A percentile compares a stretch with the other conserved stretches of the same genome.
phyloP scores from a whole-genome alignment of 1,140 invertebrate genomes.

The Reticulitermes speratus region DNA sequence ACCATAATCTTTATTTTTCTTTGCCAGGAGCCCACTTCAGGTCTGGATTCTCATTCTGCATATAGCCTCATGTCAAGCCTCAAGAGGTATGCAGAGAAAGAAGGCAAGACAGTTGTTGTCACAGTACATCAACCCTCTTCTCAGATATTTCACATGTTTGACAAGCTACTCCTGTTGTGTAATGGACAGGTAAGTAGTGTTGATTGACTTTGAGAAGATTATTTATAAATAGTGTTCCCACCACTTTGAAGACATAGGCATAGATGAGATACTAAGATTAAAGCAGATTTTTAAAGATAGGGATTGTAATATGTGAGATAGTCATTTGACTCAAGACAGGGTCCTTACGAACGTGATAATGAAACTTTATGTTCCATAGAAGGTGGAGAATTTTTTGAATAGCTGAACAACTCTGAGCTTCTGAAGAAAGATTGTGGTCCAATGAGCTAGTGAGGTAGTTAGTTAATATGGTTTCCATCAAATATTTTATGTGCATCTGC shows the following conservation, averaged over 20 bases:
- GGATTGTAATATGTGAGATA: too few species aligned
- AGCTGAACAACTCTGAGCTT: too few species aligned
- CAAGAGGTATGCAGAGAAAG: slow-evolving; percentile 72
- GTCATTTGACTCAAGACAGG: too few species aligned
- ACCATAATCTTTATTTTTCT: background rate
- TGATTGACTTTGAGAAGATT: background rate
- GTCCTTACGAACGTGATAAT: too few species aligned
- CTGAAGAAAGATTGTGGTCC: too few species aligned
- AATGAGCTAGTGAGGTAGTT: too few species aligned
- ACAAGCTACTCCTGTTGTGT: slow-evolving; percentile 74
- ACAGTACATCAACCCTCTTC: slow-evolving; percentile 87
- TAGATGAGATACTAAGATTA: too few species aligned
- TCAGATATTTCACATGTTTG: slow-evolving; percentile 86
- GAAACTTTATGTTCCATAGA: too few species aligned
- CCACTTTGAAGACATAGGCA: background rate
- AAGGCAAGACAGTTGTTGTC: slow-evolving; percentile 78
- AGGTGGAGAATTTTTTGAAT: too few species aligned
- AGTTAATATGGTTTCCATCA: too few species aligned
- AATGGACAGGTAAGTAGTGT: slow-evolving; percentile 59
- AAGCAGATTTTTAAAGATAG: too few species aligned
- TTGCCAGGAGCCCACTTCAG: slow-evolving; percentile 79
- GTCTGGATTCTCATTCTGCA: slow-evolving; percentile 81
- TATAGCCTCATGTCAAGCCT: slow-evolving; percentile 71
- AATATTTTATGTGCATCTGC: too few species aligned
- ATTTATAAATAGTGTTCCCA: background rate